These are phyloP conservation scores for Tetragonula clypearis DNA, from an alignment of 1,140 invertebrate species.

Conservation along the genomic window DNA sequence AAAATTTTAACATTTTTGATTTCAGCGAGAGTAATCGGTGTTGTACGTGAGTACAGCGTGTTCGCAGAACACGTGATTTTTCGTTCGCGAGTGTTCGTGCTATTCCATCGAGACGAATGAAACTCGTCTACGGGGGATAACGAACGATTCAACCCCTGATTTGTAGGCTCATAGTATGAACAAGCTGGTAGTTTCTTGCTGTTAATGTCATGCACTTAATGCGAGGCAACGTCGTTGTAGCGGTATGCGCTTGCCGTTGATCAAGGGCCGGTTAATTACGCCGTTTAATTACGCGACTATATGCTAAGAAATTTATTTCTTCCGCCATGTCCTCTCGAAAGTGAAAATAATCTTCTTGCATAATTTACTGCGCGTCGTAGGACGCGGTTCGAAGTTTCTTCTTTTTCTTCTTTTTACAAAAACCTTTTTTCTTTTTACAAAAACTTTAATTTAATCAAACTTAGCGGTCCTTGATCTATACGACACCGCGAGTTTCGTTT, in stretches of 20 bases:
- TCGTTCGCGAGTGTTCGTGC: background rate
- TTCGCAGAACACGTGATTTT: background rate
- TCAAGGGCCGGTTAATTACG: slow-evolving; percentile 49
- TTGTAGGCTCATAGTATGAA: background rate
- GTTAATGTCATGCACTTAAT: background rate
- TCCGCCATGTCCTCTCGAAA: slow-evolving; percentile 26
- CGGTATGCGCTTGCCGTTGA: slow-evolving; percentile 29
- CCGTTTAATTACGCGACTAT: slow-evolving; percentile 44
- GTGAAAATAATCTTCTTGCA: slow-evolving; percentile 14
- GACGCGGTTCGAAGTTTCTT: too few species aligned
- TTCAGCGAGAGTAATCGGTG: background rate
- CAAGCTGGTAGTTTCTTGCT: slow-evolving; percentile 1
- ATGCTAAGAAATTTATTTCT: slow-evolving; percentile 39
- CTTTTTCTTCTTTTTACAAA: too few species aligned
- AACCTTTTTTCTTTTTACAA: too few species aligned
- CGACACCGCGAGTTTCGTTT: background rate
- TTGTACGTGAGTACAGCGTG: background rate
- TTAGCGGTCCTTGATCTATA: background rate
- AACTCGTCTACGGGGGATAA: background rate
- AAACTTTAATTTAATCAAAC: too few species aligned
- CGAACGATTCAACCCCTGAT: background rate
- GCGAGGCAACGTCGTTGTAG: slow-evolving; percentile 13
- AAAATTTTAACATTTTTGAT: background rate
- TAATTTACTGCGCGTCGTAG: slow-evolving; percentile 19
- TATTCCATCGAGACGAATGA: background rate